Evolutionary conservation across 2,797 vertebrate genomes (phyloP).

Genomic region (Trichosurus vulpecula): DNA sequence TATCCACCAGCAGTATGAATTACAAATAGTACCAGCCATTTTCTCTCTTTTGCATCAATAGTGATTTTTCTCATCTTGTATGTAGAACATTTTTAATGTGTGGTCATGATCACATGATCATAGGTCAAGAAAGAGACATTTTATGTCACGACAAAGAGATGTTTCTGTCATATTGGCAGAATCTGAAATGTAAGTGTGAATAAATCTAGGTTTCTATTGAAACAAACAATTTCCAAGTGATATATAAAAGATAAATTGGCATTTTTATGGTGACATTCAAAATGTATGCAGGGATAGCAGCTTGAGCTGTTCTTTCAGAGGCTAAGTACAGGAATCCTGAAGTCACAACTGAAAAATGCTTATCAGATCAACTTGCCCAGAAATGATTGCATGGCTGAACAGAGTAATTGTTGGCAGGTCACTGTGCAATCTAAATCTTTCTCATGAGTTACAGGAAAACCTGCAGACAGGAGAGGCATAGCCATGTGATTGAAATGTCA

Average conservation of each 20-base stretch:
- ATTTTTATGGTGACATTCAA: background rate
- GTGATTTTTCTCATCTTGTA: background rate
- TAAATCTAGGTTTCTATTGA: slow-evolving; percentile 7
- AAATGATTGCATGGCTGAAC: background rate
- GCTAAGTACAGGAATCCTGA: background rate
- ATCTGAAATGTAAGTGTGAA: background rate
- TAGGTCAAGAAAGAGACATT: background rate
- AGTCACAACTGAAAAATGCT: background rate
- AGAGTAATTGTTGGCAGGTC: background rate
- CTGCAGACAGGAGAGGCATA: background rate
- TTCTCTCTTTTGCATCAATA: background rate
- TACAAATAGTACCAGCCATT: background rate
- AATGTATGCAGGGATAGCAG: background rate
- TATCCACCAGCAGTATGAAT: background rate
- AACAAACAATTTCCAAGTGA: background rate
- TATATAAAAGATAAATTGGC: background rate
- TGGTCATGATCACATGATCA: background rate
- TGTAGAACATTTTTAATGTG: background rate
- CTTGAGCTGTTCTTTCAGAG: background rate
- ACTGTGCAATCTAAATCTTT: background rate
- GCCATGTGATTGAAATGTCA: slow-evolving; percentile 1
- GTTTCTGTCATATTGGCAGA: background rate
- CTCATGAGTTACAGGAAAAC: background rate
- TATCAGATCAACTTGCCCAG: background rate
- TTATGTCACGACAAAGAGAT: background rate